Percentiles rank a stretch among this genome's conserved stretches.
These are phyloP conservation scores for Eristalis arbustorum DNA, from an alignment of 2,888 invertebrate genomes.

Conservation along the genomic window DNA sequence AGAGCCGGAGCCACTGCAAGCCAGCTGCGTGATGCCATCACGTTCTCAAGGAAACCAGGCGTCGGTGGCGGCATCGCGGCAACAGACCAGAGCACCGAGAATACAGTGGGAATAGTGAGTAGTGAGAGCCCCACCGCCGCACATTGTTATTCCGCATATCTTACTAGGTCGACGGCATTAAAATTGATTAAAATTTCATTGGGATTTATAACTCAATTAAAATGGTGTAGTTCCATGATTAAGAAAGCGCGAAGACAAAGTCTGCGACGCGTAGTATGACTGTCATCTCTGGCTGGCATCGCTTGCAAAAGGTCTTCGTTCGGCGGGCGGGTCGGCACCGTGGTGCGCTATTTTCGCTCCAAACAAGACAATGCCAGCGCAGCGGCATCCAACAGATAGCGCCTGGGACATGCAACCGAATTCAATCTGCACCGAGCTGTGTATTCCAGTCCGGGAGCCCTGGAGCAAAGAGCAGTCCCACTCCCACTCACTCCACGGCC, in stretches of 20 bases:
- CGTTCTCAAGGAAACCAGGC: conserved; percentile 13
- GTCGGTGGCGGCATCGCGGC: neutral
- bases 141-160: conserved; percentile 68
- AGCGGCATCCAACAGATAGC: neutral
- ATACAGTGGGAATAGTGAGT: conserved; percentile 19
- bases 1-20: neutral
- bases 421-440: conserved; percentile 56
- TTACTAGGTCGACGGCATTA: conserved; percentile 70
- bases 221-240: conserved; percentile 68
- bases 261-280: conserved; percentile 11
- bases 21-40: conserved; percentile 15
- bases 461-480: conserved; percentile 54
- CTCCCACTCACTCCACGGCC: conserved; percentile 13
- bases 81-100: neutral
- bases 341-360: conserved; percentile 16
- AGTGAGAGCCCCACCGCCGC: conserved; percentile 31
- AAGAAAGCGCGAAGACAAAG: conserved; percentile 63
- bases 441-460: conserved; percentile 13
- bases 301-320: conserved; percentile 45
- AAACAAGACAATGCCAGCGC: conserved; percentile 40
- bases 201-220: conserved; percentile 70
- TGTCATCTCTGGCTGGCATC: conserved; percentile 20
- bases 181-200: conserved; percentile 70
- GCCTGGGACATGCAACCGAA: conserved; percentile 29
- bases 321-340: neutral